These are phyloP conservation scores for Trogon melanurus DNA, from an alignment of 2,113 vertebrate genomes.

Conservation along the genomic window DNA sequence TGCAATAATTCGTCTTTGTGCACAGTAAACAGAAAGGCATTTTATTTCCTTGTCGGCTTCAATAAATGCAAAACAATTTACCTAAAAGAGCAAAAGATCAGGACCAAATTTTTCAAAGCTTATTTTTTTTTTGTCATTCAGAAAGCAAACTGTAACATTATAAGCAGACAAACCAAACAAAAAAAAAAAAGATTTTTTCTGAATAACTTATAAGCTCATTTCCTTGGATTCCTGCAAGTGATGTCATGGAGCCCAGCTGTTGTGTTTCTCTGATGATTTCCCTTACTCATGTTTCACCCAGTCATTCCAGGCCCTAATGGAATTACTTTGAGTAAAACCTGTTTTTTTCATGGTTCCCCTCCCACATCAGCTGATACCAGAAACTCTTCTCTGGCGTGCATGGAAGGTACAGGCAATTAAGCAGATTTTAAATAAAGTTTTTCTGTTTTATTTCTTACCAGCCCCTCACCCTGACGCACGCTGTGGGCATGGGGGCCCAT, in stretches of 20 bases:
- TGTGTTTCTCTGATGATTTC: slow-evolving; percentile 70
- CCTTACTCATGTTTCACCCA: slow-evolving; percentile 78
- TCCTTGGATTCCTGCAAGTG: slow-evolving; percentile 74
- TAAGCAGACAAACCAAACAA: slow-evolving; percentile 65
- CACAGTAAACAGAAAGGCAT: slow-evolving; percentile 60
- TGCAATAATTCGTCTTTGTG: slow-evolving; percentile 53
- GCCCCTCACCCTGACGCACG: fast-evolving
- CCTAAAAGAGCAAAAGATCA: slow-evolving; percentile 67
- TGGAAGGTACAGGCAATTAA: neutral
- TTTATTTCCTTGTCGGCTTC: slow-evolving; percentile 74
- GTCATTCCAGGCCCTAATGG: slow-evolving; percentile 76
- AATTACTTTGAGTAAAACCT: slow-evolving; percentile 71
- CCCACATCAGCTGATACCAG: slow-evolving; percentile 71
- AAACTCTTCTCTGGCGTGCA: neutral
- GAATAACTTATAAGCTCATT: slow-evolving; percentile 72
- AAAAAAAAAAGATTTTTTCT: slow-evolving; percentile 25
- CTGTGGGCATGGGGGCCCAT: too few relatives aligned
- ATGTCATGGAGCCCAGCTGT: slow-evolving; percentile 82
- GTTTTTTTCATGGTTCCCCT: slow-evolving; percentile 69
- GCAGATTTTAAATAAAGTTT: neutral
- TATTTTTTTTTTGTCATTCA: neutral
- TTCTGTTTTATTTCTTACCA: neutral
- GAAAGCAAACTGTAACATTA: slow-evolving; percentile 53
- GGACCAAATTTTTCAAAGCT: slow-evolving; percentile 59
- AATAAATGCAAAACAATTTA: slow-evolving; percentile 71